phyloP scores from a whole-genome alignment of 2,113 vertebrate species.

The Datnioides undecimradiatus region DNA sequence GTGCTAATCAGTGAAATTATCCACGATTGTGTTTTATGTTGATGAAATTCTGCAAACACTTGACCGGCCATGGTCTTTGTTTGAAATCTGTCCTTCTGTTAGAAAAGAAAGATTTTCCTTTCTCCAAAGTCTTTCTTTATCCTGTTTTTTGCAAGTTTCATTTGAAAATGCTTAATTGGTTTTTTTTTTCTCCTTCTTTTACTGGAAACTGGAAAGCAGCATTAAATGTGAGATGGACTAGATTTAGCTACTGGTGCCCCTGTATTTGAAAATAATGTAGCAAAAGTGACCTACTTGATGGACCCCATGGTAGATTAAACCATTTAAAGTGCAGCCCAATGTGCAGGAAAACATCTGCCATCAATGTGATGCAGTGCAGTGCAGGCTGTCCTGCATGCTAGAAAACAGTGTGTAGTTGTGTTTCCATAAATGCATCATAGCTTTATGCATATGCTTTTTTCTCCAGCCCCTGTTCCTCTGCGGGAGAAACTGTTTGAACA shows the following conservation, averaged over 20 bases:
- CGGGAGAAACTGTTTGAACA: not conserved
- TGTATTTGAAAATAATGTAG: too few relatives aligned
- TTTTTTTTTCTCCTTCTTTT: not conserved
- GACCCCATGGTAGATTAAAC: too few relatives aligned
- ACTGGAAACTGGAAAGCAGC: not conserved
- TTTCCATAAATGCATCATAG: too few relatives aligned
- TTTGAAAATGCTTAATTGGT: not conserved
- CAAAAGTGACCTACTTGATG: too few relatives aligned
- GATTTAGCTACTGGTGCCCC: too few relatives aligned
- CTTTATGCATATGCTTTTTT: too few relatives aligned
- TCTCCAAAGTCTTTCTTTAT: not conserved
- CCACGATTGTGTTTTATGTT: not conserved
- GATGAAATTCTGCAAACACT: conserved; percentile 16
- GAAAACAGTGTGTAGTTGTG: too few relatives aligned
- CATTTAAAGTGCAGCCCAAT: too few relatives aligned
- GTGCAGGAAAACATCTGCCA: too few relatives aligned
- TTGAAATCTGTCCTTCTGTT: not conserved
- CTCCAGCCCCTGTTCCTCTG: too few relatives aligned
- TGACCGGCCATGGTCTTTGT: not conserved
- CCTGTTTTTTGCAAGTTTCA: not conserved
- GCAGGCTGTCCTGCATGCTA: too few relatives aligned
- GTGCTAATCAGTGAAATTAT: conserved; percentile 40
- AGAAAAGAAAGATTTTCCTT: not conserved
- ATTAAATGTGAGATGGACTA: not conserved
- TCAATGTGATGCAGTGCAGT: too few relatives aligned